Conservation (phyloP, 2,888 invertebrate species). For the Noctua janthina region DNA sequence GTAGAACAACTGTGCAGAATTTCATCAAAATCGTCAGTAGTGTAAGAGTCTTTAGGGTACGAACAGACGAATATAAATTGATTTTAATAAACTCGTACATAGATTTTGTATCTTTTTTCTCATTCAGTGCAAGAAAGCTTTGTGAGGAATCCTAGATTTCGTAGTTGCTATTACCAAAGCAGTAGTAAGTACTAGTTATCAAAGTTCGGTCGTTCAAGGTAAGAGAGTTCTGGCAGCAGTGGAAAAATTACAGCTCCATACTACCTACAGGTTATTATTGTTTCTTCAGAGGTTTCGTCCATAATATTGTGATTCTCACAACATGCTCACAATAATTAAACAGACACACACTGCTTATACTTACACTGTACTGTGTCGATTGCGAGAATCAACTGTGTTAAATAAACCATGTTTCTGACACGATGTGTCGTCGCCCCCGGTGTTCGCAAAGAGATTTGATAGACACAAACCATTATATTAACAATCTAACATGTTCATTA, state of each 20-base stretch:
- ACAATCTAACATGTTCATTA: slow-evolving; percentile 42
- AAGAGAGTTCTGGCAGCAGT: not conserved
- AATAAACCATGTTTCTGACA: slow-evolving; percentile 25
- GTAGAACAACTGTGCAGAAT: too few relatives aligned
- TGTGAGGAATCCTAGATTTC: not conserved
- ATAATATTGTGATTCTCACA: slow-evolving; percentile 24
- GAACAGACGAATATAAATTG: too few relatives aligned
- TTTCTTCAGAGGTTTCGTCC: not conserved
- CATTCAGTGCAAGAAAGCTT: not conserved
- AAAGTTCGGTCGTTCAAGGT: not conserved
- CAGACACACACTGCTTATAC: slow-evolving; percentile 47
- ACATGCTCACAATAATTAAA: slow-evolving; percentile 21
- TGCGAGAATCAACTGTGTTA: slow-evolving; percentile 25
- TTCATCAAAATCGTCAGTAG: too few relatives aligned
- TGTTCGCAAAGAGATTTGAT: slow-evolving; percentile 21
- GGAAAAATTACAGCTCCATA: not conserved
- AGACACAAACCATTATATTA: slow-evolving; percentile 54
- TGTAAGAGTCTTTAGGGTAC: too few relatives aligned
- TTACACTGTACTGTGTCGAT: slow-evolving; percentile 30
- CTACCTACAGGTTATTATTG: not conserved
- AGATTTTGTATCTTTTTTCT: not conserved
- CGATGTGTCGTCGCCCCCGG: slow-evolving; percentile 35
- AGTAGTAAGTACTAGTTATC: not conserved
- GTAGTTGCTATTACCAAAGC: not conserved
- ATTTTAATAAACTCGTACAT: too few relatives aligned